Conservation (phyloP, 2,888 invertebrate genomes). For the Clepsis dumicolana region DNA sequence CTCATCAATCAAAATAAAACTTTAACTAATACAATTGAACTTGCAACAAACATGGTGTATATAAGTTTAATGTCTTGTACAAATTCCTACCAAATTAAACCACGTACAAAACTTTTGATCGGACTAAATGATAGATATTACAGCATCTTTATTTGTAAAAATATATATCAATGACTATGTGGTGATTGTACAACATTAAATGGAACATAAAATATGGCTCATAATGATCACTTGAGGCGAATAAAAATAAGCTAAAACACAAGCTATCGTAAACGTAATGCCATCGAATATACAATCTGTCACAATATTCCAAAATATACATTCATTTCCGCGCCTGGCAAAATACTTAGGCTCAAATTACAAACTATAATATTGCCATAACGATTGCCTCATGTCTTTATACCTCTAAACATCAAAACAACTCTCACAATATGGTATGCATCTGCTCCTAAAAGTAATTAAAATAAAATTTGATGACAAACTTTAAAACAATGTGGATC, state of each 20-base stretch:
- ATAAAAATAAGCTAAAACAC: slow-evolving; percentile 52
- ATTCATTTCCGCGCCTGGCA: slow-evolving; percentile 21
- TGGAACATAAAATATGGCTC: slow-evolving; percentile 79
- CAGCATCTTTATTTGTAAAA: slow-evolving; percentile 55
- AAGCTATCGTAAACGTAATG: slow-evolving; percentile 13
- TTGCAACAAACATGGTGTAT: slow-evolving; percentile 43
- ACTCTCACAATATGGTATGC: slow-evolving; percentile 16
- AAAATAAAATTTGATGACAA: slow-evolving; percentile 30
- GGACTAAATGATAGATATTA: slow-evolving; percentile 32
- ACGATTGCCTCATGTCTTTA: slow-evolving; percentile 39
- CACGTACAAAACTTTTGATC: slow-evolving; percentile 43
- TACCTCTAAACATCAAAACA: slow-evolving; percentile 27
- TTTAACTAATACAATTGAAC: slow-evolving; percentile 45
- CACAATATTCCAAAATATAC: slow-evolving; percentile 38
- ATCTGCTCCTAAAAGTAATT: slow-evolving; percentile 19
- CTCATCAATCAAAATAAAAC: slow-evolving; percentile 71
- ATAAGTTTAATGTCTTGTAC: slow-evolving; percentile 60
- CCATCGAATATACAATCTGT: slow-evolving; percentile 31
- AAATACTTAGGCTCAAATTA: slow-evolving; percentile 28
- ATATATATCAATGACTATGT: slow-evolving; percentile 63
- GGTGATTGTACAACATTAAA: slow-evolving; percentile 68
- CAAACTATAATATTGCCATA: slow-evolving; percentile 39
- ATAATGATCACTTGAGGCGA: slow-evolving; percentile 64
- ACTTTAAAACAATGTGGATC: slow-evolving; percentile 35
- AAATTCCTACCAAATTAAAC: slow-evolving; percentile 46